Conservation (phyloP, 2,888 invertebrate genomes). For the Drosophila bunnanda region DNA sequence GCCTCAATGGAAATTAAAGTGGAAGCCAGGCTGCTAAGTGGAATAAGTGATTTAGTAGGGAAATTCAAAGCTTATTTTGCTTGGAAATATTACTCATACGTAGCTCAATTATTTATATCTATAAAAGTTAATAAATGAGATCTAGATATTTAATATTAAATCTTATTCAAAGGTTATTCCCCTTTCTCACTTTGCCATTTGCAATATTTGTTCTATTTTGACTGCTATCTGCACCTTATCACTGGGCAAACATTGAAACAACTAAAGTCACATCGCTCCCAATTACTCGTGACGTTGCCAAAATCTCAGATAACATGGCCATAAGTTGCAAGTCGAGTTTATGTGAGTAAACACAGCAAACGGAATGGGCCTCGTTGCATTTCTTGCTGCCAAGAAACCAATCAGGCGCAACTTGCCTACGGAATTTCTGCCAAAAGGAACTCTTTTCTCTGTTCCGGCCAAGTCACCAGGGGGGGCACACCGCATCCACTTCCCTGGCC, state of each 20-base stretch:
- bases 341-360: slow-evolving; percentile 35
- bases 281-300: slow-evolving; percentile 51
- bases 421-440: slow-evolving; percentile 13
- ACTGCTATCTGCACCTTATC: background rate
- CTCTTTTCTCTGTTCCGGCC: slow-evolving; percentile 7
- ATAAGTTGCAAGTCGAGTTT: slow-evolving; percentile 49
- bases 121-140: background rate
- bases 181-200: background rate
- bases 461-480: slow-evolving; percentile 13
- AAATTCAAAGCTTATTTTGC: background rate
- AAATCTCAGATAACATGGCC: slow-evolving; percentile 52
- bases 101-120: too few species aligned
- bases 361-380: slow-evolving; percentile 21
- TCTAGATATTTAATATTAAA: background rate
- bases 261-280: slow-evolving; percentile 4
- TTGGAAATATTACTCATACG: background rate
- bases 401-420: slow-evolving; percentile 48
- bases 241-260: background rate
- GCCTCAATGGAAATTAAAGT: slow-evolving; percentile 2
- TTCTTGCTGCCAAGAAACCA: slow-evolving; percentile 66
- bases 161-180: background rate
- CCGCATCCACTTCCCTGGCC: background rate
- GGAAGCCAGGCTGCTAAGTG: background rate
- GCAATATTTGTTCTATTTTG: slow-evolving; percentile 1
- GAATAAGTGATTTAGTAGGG: background rate